These are phyloP conservation scores for Eutolmus rufibarbis DNA, from an alignment of 2,888 invertebrate species.

Conservation along the genomic window DNA sequence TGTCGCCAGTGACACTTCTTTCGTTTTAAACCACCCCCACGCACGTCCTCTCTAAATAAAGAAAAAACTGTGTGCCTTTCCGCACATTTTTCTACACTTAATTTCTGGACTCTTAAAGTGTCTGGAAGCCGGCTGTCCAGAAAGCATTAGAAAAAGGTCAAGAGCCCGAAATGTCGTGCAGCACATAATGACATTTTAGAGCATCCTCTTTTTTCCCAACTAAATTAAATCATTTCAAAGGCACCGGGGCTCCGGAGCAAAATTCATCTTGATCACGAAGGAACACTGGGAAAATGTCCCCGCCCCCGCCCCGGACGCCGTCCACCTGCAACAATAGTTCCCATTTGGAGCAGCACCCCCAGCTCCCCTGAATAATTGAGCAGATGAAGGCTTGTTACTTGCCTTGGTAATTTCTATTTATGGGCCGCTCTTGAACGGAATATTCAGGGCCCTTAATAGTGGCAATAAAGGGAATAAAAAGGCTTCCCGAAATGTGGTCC, in stretches of 20 bases:
- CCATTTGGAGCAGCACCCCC: not conserved
- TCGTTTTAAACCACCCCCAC: not conserved
- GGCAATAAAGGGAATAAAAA: not conserved
- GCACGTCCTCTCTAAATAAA: not conserved
- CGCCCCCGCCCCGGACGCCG: not conserved
- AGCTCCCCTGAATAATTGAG: not conserved
- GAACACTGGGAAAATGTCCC: not conserved
- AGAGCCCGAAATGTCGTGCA: not conserved
- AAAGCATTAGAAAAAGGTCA: not conserved
- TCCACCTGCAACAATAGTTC: not conserved
- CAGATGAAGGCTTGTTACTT: slow-evolving; percentile 14
- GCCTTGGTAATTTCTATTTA: slow-evolving; percentile 33
- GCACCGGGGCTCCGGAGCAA: not conserved
- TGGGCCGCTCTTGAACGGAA: slow-evolving; percentile 1
- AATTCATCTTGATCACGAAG: not conserved
- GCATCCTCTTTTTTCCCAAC: not conserved
- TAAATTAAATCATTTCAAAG: not conserved
- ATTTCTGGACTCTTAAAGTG: not conserved
- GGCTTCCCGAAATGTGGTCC: slow-evolving; percentile 11
- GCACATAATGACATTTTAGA: not conserved
- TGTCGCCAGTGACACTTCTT: not conserved
- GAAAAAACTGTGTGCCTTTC: not conserved
- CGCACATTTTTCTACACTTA: not conserved
- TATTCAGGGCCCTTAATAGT: not conserved
- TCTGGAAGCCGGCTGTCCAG: not conserved